Evolutionary conservation across 2,797 vertebrate genomes (phyloP), one percentile per base, ranked within the genome.

Genomic region (Phyllotis vaccarum): DNA sequence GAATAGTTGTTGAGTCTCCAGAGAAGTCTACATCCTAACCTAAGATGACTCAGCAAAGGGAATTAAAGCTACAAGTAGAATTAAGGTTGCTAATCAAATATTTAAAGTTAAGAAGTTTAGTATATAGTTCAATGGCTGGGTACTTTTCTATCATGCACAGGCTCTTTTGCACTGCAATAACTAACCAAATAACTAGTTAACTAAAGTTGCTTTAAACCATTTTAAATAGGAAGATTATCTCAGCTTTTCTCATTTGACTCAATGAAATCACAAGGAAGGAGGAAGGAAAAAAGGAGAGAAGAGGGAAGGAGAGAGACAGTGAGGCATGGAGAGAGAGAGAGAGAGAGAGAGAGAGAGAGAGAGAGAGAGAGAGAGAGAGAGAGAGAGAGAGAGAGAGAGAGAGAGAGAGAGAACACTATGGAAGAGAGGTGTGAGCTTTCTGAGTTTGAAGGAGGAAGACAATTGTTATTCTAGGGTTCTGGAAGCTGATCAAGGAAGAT

Each of bases 371-470:
- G 21, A 83, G 40, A 16, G 1, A 27, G n/a, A 85, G 34, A 52
- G 58, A 76, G n/a, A 40, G 46, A 40, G 5, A 5, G 27, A 56
- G 3, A 10, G 31, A 66, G 9, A 6, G 21, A 83, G 40, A 16
- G 1, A 27, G 86, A 56, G 22, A 93, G 83, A 81, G 52, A 78
- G 34, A 10, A 60, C 11, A 78, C 31, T n/a, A 19, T n/a, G 49
- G 21, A 78, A 34, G 75, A 93, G 6, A 74, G 24, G 91, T 58
- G 62, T 19, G 70, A 72, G 7, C 14, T 37, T 92, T 21, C 54
- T 90, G 58, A 90, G 16, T 92, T 92, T 94, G 80, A 95, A 95
- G 34, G 40, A 80, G 54, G 56, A 96, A 74, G 52, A 74, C 56
- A 43, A 74, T 43, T 79, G 19, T 43, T 17, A 90, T 43, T 52